These are phyloP conservation scores for Rapana venosa DNA, from an alignment of 2,888 invertebrate species.

Conservation along the genomic window DNA sequence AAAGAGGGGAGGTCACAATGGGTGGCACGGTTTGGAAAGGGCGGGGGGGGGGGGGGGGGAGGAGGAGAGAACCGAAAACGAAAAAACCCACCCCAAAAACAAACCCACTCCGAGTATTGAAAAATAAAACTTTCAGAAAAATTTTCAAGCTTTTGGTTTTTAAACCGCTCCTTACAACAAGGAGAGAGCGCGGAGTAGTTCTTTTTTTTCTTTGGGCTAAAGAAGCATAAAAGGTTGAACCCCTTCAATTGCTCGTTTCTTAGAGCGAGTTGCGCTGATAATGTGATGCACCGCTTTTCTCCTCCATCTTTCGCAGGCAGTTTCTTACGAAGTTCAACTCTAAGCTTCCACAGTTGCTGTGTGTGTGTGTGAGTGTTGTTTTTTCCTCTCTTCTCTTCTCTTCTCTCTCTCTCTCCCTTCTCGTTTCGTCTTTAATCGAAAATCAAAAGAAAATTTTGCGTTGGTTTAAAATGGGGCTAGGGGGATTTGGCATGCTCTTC, in stretches of 20 bases:
- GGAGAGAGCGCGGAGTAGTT: not conserved
- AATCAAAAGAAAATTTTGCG: not conserved
- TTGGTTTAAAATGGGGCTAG: not conserved
- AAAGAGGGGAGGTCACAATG: not conserved
- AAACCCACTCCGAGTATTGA: no score
- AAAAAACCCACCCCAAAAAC: no score
- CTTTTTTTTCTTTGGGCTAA: not conserved
- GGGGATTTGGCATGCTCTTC: not conserved
- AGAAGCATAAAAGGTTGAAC: constrained; percentile 25
- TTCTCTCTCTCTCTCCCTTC: not conserved
- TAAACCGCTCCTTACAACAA: not conserved
- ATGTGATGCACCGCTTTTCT: constrained; percentile 9
- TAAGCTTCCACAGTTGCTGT: not conserved
- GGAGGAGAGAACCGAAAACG: not conserved
- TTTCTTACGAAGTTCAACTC: not conserved
- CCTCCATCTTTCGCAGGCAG: not conserved
- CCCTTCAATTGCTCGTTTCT: constrained; percentile 16
- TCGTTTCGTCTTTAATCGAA: not conserved
- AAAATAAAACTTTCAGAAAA: not conserved
- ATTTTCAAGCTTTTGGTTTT: not conserved
- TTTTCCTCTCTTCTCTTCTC: not conserved
- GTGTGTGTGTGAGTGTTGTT: no score
- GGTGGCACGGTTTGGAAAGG: not conserved
- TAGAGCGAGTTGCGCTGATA: not conserved
- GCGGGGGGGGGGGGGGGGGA: not conserved